phyloP scores from a whole-genome alignment of 2,888 invertebrate genomes.

The Platypus cylindrus region DNA sequence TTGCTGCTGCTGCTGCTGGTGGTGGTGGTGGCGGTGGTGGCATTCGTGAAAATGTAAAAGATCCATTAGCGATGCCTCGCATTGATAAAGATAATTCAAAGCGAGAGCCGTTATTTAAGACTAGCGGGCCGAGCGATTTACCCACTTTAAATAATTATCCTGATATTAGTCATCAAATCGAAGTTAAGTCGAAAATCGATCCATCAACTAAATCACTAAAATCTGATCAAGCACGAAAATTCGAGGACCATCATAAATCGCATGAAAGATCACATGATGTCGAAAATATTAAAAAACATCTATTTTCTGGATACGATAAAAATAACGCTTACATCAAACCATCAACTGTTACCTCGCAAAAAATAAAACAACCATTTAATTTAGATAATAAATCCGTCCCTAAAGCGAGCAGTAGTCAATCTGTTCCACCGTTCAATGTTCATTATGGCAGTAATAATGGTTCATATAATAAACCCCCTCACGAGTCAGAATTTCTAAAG shows the following conservation, averaged over 20 bases:
- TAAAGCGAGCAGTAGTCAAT: conserved; percentile 18
- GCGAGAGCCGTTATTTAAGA: conserved; percentile 27
- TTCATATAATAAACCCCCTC: conserved; percentile 10
- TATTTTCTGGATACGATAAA: conserved; percentile 24
- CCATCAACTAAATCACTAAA: too few relatives aligned
- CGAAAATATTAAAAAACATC: conserved; percentile 27
- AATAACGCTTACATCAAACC: conserved; percentile 26
- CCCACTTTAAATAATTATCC: conserved; percentile 21
- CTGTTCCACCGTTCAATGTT: conserved; percentile 4
- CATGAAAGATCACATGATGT: conserved; percentile 24
- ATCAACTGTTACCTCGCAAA: conserved; percentile 30
- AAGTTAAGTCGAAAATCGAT: conserved; percentile 20
- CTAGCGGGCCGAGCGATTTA: conserved; percentile 23
- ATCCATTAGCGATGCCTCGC: conserved; percentile 10
- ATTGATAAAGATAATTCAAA: conserved; percentile 18
- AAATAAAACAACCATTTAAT: conserved; percentile 29
- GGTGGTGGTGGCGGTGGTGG: conserved; percentile 15
- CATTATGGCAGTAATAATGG: conserved; percentile 13
- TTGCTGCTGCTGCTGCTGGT: too few relatives aligned
- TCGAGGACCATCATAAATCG: conserved; percentile 22
- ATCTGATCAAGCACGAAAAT: conserved; percentile 18
- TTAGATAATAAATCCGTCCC: conserved; percentile 32
- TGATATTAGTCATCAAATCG: conserved; percentile 17
- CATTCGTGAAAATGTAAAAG: conserved; percentile 18
- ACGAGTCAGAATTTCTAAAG: conserved; percentile 11